phyloP scores from a whole-genome alignment of 2,888 invertebrate genomes.

The Holacanthella duospinosa region DNA sequence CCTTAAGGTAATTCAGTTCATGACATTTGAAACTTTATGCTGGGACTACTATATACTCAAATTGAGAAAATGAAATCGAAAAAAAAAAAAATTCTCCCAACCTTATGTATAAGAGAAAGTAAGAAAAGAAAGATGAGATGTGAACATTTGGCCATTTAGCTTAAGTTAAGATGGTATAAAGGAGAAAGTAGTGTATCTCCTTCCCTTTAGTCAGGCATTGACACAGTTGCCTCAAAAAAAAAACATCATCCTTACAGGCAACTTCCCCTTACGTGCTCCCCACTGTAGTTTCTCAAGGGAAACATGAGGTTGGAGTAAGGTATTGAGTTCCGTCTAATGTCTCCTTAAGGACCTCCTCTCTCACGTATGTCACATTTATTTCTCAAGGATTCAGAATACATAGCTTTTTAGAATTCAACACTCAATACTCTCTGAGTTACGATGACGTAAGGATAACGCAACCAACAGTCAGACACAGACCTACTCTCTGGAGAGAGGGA shows the following conservation, averaged over 20 bases:
- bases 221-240: not conserved
- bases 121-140: not conserved
- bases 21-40: not conserved
- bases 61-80: not conserved
- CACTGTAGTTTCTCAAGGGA: constrained; percentile 15
- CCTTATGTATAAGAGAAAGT: not conserved
- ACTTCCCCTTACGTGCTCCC: not conserved
- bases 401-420: not conserved
- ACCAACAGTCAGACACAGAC: not conserved
- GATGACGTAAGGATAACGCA: not conserved
- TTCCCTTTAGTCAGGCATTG: not conserved
- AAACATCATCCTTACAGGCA: not conserved
- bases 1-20: not conserved
- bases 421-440: too few relatives aligned
- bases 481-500: not conserved
- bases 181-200: too few relatives aligned
- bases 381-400: not conserved
- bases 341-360: constrained; percentile 16
- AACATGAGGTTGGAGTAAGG: constrained; percentile 17
- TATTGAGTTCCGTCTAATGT: constrained; percentile 20
- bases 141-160: not conserved
- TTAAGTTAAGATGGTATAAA: not conserved
- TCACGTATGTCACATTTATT: constrained; percentile 5
- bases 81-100: too few relatives aligned
- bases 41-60: not conserved